These are phyloP conservation scores for Pseudonaja textilis DNA, from an alignment of 2,113 vertebrate genomes.

Conservation along the genomic window DNA sequence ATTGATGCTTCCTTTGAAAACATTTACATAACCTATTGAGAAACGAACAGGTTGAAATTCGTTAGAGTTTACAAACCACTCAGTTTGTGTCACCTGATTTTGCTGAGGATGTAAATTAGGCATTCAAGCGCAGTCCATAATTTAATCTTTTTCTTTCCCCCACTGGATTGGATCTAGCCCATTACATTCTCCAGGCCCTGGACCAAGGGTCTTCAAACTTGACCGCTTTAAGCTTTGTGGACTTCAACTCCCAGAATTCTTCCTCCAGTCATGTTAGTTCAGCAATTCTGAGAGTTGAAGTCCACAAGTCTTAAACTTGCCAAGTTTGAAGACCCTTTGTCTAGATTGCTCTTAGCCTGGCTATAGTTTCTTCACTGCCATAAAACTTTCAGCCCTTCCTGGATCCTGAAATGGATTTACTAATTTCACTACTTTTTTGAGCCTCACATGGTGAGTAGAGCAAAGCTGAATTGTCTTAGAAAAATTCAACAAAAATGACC, in stretches of 20 bases:
- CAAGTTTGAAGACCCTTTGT: too few relatives aligned
- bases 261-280: too few relatives aligned
- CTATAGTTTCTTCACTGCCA: neutral
- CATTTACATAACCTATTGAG: neutral
- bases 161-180: neutral
- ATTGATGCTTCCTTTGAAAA: neutral
- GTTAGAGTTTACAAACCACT: neutral
- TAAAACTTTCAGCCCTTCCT: neutral
- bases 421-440: neutral
- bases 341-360: neutral
- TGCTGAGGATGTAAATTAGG: constrained; percentile 1
- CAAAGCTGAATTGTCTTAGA: neutral
- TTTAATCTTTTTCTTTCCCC: neutral
- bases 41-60: neutral
- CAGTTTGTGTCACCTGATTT: constrained; percentile 7
- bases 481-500: neutral
- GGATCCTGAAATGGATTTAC: neutral
- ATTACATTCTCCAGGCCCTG: neutral
- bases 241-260: too few relatives aligned
- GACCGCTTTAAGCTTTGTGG: too few relatives aligned
- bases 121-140: neutral
- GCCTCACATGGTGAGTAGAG: neutral
- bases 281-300: too few relatives aligned
- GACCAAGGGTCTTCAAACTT: too few relatives aligned
- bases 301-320: too few relatives aligned